Evolutionary conservation across 2,888 invertebrate genomes (phyloP).

Genomic region (Augochlorella aurata): DNA sequence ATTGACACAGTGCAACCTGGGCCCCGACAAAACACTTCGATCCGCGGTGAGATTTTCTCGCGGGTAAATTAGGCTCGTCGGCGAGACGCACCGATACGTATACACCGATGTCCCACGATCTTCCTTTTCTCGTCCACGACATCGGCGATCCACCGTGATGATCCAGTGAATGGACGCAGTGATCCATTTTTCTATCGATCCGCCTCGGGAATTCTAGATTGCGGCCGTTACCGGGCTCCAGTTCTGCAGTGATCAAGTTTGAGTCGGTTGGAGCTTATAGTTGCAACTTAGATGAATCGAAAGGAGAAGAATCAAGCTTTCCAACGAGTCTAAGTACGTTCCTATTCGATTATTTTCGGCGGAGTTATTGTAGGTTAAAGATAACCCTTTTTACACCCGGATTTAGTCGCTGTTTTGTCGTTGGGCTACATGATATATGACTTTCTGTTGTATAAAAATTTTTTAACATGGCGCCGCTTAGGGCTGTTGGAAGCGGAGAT

Average conservation of each 20-base stretch:
- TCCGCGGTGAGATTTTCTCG: background rate
- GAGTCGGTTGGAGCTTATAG: background rate
- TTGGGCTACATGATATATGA: background rate
- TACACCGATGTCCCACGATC: background rate
- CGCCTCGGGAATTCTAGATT: background rate
- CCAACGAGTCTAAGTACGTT: background rate
- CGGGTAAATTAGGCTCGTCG: slow-evolving; percentile 5
- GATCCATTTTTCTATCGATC: background rate
- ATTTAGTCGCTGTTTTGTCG: background rate
- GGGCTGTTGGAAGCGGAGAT: background rate
- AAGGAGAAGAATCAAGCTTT: background rate
- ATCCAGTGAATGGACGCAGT: slow-evolving; percentile 1
- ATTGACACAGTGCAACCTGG: slow-evolving; percentile 61
- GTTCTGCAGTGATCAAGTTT: background rate
- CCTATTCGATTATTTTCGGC: background rate
- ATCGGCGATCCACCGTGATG: background rate
- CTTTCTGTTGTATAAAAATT: background rate
- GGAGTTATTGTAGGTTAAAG: background rate
- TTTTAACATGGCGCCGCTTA: no score
- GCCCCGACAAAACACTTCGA: slow-evolving; percentile 17
- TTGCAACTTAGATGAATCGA: background rate
- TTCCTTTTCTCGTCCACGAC: background rate
- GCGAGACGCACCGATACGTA: background rate
- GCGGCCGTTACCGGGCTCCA: background rate
- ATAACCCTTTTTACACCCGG: background rate